A percentile compares a stretch with the other conserved stretches of the same genome.
These are phyloP conservation scores for Lochmaea crataegi DNA, from an alignment of 2,888 invertebrate genomes.

Conservation along the genomic window DNA sequence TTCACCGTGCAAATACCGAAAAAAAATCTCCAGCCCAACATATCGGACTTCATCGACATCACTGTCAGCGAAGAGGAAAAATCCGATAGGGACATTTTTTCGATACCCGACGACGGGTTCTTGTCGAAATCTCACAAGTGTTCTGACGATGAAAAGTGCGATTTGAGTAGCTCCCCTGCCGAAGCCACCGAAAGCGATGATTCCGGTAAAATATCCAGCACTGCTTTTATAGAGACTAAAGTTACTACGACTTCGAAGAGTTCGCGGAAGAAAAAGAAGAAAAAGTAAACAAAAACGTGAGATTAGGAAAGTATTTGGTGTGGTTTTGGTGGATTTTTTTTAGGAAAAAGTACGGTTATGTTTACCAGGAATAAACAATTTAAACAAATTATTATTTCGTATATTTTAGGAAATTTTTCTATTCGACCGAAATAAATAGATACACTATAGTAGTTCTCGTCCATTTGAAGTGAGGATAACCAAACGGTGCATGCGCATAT, in stretches of 20 bases:
- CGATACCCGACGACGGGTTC: constrained; percentile 53
- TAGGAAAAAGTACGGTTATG: background rate
- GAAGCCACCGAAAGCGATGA: constrained; percentile 72
- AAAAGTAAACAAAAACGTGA: constrained; percentile 65
- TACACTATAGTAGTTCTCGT: too few species aligned
- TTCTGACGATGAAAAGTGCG: constrained; percentile 70
- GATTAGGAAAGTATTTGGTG: constrained; percentile 1
- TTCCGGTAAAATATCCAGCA: constrained; percentile 62
- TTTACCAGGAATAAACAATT: background rate
- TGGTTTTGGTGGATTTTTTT: background rate
- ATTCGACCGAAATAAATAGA: too few species aligned
- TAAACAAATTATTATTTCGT: background rate
- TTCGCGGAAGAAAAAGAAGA: constrained; percentile 71
- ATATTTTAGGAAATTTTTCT: background rate
- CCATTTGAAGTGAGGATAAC: too few species aligned
- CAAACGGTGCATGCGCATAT: too few species aligned
- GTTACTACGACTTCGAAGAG: constrained; percentile 45
- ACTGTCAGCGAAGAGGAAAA: constrained; percentile 46
- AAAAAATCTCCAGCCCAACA: constrained; percentile 40
- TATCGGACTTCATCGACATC: constrained; percentile 53
- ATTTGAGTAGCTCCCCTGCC: constrained; percentile 67
- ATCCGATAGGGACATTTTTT: constrained; percentile 21
- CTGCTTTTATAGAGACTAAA: constrained; percentile 49
- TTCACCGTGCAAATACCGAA: constrained; percentile 51
- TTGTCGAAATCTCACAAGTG: constrained; percentile 66